Base-by-base conservation (phyloP, 92 coral and sea anemone genomes). In the Muricea muricata region DNA sequence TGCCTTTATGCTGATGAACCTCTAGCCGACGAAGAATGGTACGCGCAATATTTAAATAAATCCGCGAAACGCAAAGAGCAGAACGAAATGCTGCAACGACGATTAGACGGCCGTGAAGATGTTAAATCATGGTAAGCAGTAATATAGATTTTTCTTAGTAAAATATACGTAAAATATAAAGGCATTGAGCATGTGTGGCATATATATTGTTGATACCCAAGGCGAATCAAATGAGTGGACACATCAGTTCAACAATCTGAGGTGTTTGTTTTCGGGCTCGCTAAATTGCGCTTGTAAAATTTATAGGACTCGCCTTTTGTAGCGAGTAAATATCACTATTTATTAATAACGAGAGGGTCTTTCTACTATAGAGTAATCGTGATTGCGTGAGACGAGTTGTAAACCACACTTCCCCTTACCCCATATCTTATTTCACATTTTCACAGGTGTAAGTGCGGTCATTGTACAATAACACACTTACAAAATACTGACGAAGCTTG, bases 1-100 rank as follows among this genome's bases (percentile, higher is more conserved):
- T 66, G 35, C 41, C 41, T 66, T 66, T 81, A 81, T 61, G 86
- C 68, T 45, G 86, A 81, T 67, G 86, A 81, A 60, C 86, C 65
- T 56, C 58, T 66, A 81, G 85, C 78, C 39, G 77, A 58, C 37
- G 75, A 70, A 32, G 86, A 81, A 66, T 81, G 85, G 85, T 65
- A 50, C 41, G 76, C 66, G 35, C 73, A 54, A 33, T 68, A 79
- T 60, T 39, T 80, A 34, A 48, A 69, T 35, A 60, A 60, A 37
- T 66, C 69, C 28, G 72, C 45, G 21, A 75, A 80, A 58, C 56
- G 24, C 50, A 80, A 69, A 75, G 54, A 60, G 63, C 73, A 61
- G 63, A 66, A 17, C 48, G 58, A 40, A 12, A 45, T 45, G 50
- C 12, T 45, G 14, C 4, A 45, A 46, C 58, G 32, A 74, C 41